phyloP scores from a whole-genome alignment of 2,113 vertebrate genomes.

The Caranx melampygus region DNA sequence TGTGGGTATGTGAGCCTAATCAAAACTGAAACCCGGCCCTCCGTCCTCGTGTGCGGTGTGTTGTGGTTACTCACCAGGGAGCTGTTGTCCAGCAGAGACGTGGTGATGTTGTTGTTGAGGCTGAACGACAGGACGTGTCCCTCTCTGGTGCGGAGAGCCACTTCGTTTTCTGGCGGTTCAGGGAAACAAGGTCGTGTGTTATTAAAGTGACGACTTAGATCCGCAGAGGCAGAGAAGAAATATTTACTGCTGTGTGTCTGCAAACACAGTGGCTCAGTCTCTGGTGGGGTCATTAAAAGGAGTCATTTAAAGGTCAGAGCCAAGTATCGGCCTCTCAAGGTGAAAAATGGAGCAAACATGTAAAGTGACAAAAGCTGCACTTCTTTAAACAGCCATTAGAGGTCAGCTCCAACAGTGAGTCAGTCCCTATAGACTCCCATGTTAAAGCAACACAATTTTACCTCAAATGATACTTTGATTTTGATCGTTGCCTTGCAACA shows the following conservation, averaged over 20 bases:
- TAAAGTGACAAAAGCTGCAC: no score
- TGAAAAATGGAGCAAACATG: no score
- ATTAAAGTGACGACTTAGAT: constrained; percentile 5
- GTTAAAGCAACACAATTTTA: no score
- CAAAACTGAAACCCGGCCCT: constrained; percentile 35
- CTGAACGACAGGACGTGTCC: constrained; percentile 81
- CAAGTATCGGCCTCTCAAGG: no score
- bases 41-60: constrained; percentile 12
- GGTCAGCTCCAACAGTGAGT: no score
- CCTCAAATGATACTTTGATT: no score
- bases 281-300: background rate
- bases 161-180: constrained; percentile 78
- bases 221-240: background rate
- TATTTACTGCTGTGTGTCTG: background rate
- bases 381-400: no score
- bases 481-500: no score
- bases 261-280: background rate
- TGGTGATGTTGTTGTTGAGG: constrained; percentile 79
- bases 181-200: background rate
- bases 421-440: no score
- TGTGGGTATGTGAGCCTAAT: constrained; percentile 41
- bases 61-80: constrained; percentile 82
- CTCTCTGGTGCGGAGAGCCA: constrained; percentile 80
- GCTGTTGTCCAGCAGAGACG: constrained; percentile 83
- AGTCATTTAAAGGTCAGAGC: background rate